Base-by-base conservation (phyloP, 2,797 vertebrate genomes). In the Falco concolor region DNA sequence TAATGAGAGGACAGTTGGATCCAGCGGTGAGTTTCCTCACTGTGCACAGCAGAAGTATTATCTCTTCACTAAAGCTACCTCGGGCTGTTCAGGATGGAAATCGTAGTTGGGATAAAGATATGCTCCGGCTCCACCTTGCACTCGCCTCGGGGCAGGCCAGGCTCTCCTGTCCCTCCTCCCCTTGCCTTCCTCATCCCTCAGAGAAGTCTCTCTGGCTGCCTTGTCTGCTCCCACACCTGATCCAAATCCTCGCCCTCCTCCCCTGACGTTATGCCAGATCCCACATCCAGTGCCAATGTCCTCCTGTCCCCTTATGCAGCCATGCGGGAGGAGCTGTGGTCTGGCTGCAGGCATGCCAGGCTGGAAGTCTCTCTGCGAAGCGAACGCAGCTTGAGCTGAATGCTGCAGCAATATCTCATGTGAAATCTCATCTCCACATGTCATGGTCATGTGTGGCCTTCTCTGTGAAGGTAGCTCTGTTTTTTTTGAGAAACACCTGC, bases 401-500 rank as follows among this genome's bases (percentile, higher is more conserved):
- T 0, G 0, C 38, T 63, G 40, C 6, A 57, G 73, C 11, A 28
- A 7, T 32, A 57, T 25, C 72, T 73, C 36, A 21, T 53, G 49
- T 70, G 56, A 87, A 77, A 79, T 65, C 79, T 74, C 47, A 64
- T 45, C 69, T 63, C 70, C n/a, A 27, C 32, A 8, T 18, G 38
- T 0, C 0, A 52, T 25, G 42, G 34, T 74, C 30, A 24, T 3
- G 0, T 40, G 70, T 13, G 24, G 53, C 49, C 77, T 40, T 34
- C 79, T 74, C 77, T 36, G 34, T 7, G 76, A 69, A 68, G 9
- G 28, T 10, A 65, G 13, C 8, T 22, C 36, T 0, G 0, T 20
- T 34, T 34, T 50, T 83, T 72, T 59, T 56, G 45, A 84, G 80
- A 65, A 90, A 19, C 1, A 8, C 10, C 38, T 42, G 60, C 17